Evolutionary conservation across 2,797 vertebrate genomes (phyloP).

Genomic region (Tangara arthus): DNA sequence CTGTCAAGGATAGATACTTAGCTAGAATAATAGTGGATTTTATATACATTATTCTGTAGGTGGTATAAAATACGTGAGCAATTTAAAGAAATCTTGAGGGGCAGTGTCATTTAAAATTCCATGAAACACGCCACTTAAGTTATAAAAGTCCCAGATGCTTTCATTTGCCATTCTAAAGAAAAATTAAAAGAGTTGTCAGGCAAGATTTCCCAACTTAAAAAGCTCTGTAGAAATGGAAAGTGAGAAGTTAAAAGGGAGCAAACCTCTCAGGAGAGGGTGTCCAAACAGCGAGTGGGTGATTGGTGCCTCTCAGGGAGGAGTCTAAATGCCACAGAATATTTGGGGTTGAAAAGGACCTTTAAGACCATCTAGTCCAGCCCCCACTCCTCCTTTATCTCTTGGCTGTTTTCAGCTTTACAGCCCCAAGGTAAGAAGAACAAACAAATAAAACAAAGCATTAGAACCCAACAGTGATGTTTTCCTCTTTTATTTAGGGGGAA

Average conservation of each 20-base stretch:
- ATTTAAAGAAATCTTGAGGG: neutral
- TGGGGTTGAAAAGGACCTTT: neutral
- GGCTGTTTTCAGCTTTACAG: neutral
- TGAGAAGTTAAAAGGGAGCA: neutral
- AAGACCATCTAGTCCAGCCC: neutral
- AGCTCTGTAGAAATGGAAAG: neutral
- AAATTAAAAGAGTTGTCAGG: neutral
- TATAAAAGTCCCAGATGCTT: neutral
- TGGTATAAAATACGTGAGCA: neutral
- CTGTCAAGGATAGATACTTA: neutral
- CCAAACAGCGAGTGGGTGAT: neutral
- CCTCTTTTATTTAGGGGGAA: neutral
- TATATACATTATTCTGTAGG: neutral
- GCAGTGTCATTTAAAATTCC: neutral
- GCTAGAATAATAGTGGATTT: neutral
- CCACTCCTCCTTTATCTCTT: neutral
- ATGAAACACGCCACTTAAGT: neutral
- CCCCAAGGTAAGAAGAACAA: neutral
- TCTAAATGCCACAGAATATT: too few species aligned
- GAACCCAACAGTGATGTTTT: neutral
- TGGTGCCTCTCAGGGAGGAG: neutral
- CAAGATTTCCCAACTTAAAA: neutral
- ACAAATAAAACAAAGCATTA: neutral
- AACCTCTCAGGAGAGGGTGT: neutral
- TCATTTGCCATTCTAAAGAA: neutral